Evolutionary conservation across 92 coral and sea anemone genomes (phyloP), one percentile per base, ranked within the genome.

Genomic region (Muricea muricata): DNA sequence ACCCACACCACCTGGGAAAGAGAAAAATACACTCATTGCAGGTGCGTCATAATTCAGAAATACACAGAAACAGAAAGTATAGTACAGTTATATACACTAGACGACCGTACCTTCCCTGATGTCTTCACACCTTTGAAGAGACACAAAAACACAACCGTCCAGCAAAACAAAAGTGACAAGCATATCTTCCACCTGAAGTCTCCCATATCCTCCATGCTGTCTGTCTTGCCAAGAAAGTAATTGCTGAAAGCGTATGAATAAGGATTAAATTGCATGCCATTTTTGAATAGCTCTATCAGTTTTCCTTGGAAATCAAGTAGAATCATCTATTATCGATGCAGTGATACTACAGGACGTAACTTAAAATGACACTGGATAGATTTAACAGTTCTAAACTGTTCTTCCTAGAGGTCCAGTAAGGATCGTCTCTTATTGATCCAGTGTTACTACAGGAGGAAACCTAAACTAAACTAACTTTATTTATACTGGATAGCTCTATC

Each of bases 91-190:
- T n/a, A n/a, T n/a, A n/a, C n/a, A n/a, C n/a, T n/a, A n/a, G n/a
- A n/a, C n/a, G n/a, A n/a, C 15, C 61, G 0, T 73, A 96, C 99
- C 87, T 97, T 97, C 83, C 99, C 99, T 30, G 99, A 93, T 9
- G 98, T 92, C 66, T 87, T 88, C 60, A 97, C 99, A 66, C 99
- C 99, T 82, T 97, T 97, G 74, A 97, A 63, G 24, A 97, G 90
- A 78, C 99, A 97, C 3, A 97, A 63, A 73, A 94, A 97, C 0
- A 97, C 94, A 17, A 97, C 81, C n/a, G 91, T 50, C 99, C 99
- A 97, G 39, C 98, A 92, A 55, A 97, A 83, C 56, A 92, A 46
- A 75, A 97, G 80, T 29, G 97, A 88, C 17, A 93, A 42, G 12
- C 91, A 82, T 46, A 97, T 89, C 33, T 94, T 93, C 99, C 99